Conservation (phyloP, 2,113 vertebrate genomes). For the Dascyllus trimaculatus region DNA sequence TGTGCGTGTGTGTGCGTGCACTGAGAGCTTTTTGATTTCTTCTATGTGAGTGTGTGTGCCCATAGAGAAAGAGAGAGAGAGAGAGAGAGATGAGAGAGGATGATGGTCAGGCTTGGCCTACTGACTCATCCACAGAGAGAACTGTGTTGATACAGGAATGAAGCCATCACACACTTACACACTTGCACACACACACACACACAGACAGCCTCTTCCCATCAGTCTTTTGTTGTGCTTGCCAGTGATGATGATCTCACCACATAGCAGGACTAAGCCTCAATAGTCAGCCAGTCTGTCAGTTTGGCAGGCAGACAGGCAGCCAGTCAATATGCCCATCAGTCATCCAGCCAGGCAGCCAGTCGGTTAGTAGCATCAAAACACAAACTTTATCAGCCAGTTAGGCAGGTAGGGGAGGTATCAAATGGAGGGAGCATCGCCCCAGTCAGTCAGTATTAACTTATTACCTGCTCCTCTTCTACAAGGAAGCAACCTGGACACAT, state of each 20-base stretch:
- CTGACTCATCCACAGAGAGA: slow-evolving; percentile 77
- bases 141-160: slow-evolving; percentile 71
- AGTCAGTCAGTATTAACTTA: neutral
- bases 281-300: slow-evolving; percentile 62
- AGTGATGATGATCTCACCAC: slow-evolving; percentile 76
- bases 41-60: slow-evolving; percentile 19
- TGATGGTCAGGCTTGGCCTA: slow-evolving; percentile 70
- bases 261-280: slow-evolving; percentile 65
- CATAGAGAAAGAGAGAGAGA: slow-evolving; percentile 38
- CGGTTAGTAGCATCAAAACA: slow-evolving; percentile 24
- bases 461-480: neutral
- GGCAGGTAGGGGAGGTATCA: slow-evolving; percentile 1
- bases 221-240: slow-evolving; percentile 71
- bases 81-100: slow-evolving; percentile 66
- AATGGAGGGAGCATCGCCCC: neutral
- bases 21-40: neutral
- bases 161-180: slow-evolving; percentile 66
- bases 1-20: slow-evolving; percentile 11
- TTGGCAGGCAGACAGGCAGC: slow-evolving; percentile 59
- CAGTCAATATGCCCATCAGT: slow-evolving; percentile 58
- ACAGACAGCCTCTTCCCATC: slow-evolving; percentile 68
- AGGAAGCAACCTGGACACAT: neutral
- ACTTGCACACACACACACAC: slow-evolving; percentile 21
- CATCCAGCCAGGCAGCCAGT: slow-evolving; percentile 48
- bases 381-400: neutral